These are phyloP conservation scores for Poecilia picta DNA, from an alignment of 2,797 vertebrate genomes.

Conservation along the genomic window DNA sequence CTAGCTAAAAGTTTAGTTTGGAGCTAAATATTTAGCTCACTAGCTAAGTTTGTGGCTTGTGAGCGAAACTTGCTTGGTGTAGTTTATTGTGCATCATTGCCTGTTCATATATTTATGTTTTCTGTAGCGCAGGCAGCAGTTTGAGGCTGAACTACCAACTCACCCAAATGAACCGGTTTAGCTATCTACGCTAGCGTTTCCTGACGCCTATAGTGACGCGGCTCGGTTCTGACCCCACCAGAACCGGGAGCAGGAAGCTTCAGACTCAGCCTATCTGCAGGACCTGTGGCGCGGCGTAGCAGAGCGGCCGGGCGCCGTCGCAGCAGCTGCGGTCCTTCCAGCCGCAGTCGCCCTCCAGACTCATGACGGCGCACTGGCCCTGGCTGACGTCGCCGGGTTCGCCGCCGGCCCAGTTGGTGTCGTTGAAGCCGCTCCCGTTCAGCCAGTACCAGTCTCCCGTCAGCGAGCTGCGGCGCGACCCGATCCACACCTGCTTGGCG, in stretches of 20 bases:
- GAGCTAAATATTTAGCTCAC: too few species aligned
- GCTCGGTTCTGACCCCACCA: neutral
- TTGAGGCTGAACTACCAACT: too few species aligned
- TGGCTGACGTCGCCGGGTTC: conserved; percentile 42
- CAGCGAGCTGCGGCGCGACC: conserved; percentile 64
- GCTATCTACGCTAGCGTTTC: neutral
- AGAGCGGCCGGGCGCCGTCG: conserved; percentile 48
- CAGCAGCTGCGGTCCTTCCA: conserved; percentile 75
- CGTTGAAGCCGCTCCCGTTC: accelerated
- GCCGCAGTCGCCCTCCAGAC: conserved; percentile 8
- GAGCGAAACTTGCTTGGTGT: too few species aligned
- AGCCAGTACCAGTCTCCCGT: conserved; percentile 76
- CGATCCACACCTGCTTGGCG: conserved; percentile 65
- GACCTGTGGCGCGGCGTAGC: conserved; percentile 24
- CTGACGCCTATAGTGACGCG: neutral
- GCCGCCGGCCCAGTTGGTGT: conserved; percentile 56
- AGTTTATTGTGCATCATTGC: too few species aligned
- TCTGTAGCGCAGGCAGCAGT: too few species aligned
- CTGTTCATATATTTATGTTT: too few species aligned
- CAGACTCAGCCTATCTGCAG: neutral
- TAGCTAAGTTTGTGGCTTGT: too few species aligned
- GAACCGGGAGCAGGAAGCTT: neutral
- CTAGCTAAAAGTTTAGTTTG: too few species aligned
- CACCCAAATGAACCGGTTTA: neutral
- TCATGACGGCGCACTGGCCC: conserved; percentile 68